Conservation (phyloP, 30 jellyfish, hydroid and myxozoan species). For the Catostylus mosaicus region DNA sequence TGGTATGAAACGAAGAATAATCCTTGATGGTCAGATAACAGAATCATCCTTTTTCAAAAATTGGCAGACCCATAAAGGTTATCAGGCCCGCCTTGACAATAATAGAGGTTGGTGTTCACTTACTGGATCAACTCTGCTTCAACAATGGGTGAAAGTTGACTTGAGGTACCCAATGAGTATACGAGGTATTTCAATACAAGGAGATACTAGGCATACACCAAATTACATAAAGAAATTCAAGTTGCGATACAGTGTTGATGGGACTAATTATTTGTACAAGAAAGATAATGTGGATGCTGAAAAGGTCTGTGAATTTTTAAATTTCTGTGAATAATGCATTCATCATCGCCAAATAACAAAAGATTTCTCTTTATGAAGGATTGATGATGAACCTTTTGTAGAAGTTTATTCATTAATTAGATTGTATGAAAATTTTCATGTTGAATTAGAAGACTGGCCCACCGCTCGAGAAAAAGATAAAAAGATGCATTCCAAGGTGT, state of each 20-base stretch:
- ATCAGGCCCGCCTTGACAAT: slow-evolving; percentile 55
- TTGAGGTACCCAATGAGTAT: slow-evolving; percentile 44
- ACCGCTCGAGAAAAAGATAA: no score
- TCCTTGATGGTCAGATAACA: slow-evolving; percentile 46
- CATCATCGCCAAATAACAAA: no score
- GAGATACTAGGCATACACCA: slow-evolving; percentile 45
- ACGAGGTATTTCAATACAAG: slow-evolving; percentile 69
- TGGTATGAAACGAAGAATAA: slow-evolving; percentile 62
- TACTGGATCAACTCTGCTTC: not conserved
- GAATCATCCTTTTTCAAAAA: slow-evolving; percentile 6
- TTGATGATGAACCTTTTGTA: no score
- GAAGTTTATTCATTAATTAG: no score
- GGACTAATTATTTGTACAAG: slow-evolving; percentile 5
- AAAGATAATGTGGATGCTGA: not conserved
- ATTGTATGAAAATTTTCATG: no score
- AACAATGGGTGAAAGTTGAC: slow-evolving; percentile 66
- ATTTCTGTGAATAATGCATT: no score
- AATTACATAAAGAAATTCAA: slow-evolving; percentile 48
- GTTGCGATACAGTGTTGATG: slow-evolving; percentile 56
- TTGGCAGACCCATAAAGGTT: not conserved
- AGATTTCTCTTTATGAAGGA: no score
- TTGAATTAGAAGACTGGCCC: no score
- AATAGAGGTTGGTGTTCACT: slow-evolving; percentile 53
- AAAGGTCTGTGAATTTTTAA: slow-evolving; percentile 3
- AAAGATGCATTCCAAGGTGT: no score